phyloP scores from a whole-genome alignment of 2,888 invertebrate species.

The Dioctria linearis region DNA sequence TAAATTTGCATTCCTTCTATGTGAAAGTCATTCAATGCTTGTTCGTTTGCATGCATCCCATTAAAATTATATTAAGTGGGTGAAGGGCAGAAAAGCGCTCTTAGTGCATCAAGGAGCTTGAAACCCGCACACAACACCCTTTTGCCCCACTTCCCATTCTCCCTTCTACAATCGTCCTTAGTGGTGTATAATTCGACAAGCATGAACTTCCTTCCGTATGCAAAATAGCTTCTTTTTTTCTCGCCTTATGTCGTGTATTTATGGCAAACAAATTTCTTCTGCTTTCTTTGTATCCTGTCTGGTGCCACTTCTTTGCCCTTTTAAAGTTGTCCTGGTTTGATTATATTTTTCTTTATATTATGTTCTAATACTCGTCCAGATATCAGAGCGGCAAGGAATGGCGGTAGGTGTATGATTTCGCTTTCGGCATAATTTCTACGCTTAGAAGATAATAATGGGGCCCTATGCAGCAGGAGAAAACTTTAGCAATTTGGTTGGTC shows the following conservation, averaged over 20 bases:
- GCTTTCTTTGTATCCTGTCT: background rate
- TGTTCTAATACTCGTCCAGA: slow-evolving; percentile 10
- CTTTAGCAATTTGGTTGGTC: slow-evolving; percentile 5
- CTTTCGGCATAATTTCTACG: background rate
- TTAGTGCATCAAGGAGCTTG: slow-evolving; percentile 17
- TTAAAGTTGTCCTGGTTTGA: background rate
- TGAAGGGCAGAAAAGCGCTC: background rate
- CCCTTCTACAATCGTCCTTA: background rate
- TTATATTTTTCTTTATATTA: slow-evolving; percentile 14
- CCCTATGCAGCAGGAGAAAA: background rate
- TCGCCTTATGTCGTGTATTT: slow-evolving; percentile 25
- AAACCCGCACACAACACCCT: background rate
- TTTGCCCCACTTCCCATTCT: background rate
- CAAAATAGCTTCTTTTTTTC: slow-evolving; percentile 13
- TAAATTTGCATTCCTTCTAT: slow-evolving; percentile 20
- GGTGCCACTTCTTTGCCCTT: background rate
- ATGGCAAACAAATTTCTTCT: slow-evolving; percentile 25
- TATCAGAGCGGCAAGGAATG: too few species aligned
- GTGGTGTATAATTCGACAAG: background rate
- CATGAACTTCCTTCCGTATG: slow-evolving; percentile 25
- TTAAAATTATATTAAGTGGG: slow-evolving; percentile 3
- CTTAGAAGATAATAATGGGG: background rate
- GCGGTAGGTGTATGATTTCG: background rate
- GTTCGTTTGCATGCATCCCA: slow-evolving; percentile 40
- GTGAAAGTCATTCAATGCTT: background rate